Base-by-base conservation (phyloP, 2,888 invertebrate species). In the Chouioia cunea region DNA sequence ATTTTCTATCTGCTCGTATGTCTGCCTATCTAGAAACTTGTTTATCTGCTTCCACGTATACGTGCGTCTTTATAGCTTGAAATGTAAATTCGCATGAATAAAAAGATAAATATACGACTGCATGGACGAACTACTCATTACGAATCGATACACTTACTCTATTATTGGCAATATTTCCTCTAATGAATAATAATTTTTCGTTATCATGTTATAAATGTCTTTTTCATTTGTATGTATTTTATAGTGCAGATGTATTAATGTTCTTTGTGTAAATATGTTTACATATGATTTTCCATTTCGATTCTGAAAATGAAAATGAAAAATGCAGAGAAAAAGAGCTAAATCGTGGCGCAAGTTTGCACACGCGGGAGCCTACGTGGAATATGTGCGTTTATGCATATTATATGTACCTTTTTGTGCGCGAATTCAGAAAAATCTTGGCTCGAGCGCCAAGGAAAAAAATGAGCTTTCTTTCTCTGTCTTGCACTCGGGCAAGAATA, bases 351-450 rank as follows among this genome's bases (percentile, higher is more conserved):
- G 23, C 54, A 65, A 57, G n/a, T 22, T 56, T 66, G 50, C 44
- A 8, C 58, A 46, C 46, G 48, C 8, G 22, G 4, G 16, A 22
- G 22, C 23, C 44, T 66, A 46, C 27, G 58, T 66, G 53, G 52
- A 66, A 66, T 53, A 59, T 53, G 44, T 44, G 44, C 46, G 65
- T 52, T 20, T 52, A 22, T 16, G 65, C 15, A n/a, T 57, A 43
- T 43, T 44, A n/a, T 57, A 48, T n/a, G 58, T 46, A 44, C 23
- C 22, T 46, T 53, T 64, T 66, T 53, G 8, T 23, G 36, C 43
- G 20, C 20, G 48, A 36, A 67, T 53, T 47, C 16, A 67, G 60
- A 44, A 20, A 63, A 69, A 69, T 63, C 63, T 69, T 69, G 57
- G 57, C 69, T 50, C 48, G 22, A 16, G 50, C 20, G 69, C 63